Conservation (phyloP, 2,888 invertebrate species). For the Drosophila hawaiiensis region DNA sequence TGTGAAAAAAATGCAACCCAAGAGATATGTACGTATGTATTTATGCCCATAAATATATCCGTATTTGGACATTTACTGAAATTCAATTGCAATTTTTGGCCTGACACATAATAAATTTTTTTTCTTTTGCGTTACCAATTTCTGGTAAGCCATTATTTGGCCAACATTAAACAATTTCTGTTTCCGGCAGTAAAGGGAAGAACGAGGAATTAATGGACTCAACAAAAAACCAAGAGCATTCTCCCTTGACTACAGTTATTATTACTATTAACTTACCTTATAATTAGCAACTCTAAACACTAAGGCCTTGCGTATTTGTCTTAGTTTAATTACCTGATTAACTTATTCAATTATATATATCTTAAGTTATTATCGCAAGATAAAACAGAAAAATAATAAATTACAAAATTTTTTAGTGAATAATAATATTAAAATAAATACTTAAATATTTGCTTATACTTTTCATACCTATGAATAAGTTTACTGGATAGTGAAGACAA, state of each 20-base stretch:
- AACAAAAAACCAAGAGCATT: conserved; percentile 8
- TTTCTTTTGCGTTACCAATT: conserved; percentile 22
- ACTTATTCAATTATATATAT: background rate
- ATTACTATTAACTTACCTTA: background rate
- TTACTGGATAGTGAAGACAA: background rate
- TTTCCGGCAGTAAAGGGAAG: conserved; percentile 5
- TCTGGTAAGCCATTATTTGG: conserved; percentile 29
- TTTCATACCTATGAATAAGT: background rate
- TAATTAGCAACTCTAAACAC: background rate
- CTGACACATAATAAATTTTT: conserved; percentile 48
- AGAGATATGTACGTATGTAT: background rate
- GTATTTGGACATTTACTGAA: conserved; percentile 61
- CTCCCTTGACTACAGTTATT: background rate
- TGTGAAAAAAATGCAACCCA: conserved; percentile 5
- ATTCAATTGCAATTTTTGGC: conserved; percentile 61
- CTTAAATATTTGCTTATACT: background rate
- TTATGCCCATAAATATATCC: conserved; percentile 51
- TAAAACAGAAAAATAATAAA: background rate
- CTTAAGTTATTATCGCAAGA: background rate
- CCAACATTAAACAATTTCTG: conserved; percentile 27
- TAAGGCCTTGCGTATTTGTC: background rate
- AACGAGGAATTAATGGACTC: background rate
- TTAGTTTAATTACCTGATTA: background rate
- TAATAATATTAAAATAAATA: background rate
- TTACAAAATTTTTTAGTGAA: background rate